These are phyloP conservation scores for Oscheius myriophilus DNA, from an alignment of 2,888 invertebrate genomes.

Conservation along the genomic window DNA sequence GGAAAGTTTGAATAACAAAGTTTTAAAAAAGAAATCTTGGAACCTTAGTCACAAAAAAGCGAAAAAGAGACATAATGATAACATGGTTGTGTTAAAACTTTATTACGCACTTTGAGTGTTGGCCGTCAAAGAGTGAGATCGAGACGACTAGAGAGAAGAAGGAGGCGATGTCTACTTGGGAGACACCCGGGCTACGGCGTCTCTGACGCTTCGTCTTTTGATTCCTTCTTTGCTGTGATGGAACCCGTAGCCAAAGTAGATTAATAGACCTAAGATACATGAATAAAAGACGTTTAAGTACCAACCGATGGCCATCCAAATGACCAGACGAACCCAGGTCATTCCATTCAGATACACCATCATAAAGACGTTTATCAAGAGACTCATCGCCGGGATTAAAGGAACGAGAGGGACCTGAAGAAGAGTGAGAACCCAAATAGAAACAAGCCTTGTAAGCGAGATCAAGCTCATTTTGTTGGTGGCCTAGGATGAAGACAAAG, in stretches of 20 bases:
- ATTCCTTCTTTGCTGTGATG: conserved; percentile 43
- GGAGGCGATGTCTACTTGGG: conserved; percentile 4
- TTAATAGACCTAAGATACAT: conserved; percentile 30
- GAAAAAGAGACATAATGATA: no score
- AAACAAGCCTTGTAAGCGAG: conserved; percentile 35
- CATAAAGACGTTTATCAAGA: conserved; percentile 90
- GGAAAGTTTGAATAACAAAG: no score
- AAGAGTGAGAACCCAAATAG: neutral
- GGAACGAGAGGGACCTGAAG: conserved; percentile 85
- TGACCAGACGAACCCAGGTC: conserved; percentile 86
- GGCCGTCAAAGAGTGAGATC: neutral
- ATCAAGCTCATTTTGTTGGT: conserved; percentile 34
- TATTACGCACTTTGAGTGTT: no score
- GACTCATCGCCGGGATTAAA: conserved; percentile 88
- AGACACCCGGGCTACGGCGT: conserved; percentile 3
- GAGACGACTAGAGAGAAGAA: conserved; percentile 1
- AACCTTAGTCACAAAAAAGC: no score
- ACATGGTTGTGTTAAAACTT: no score
- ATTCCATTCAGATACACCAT: conserved; percentile 88
- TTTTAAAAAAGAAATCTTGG: no score
- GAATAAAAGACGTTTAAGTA: neutral
- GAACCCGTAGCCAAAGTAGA: conserved; percentile 45
- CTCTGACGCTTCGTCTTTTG: conserved; percentile 15
- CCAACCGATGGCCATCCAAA: conserved; percentile 87
- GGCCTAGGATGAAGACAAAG: conserved; percentile 38